Percentiles rank a stretch among this genome's conserved stretches.
phyloP scores from a whole-genome alignment of 2,888 invertebrate species.

The Luperina nickerlii region DNA sequence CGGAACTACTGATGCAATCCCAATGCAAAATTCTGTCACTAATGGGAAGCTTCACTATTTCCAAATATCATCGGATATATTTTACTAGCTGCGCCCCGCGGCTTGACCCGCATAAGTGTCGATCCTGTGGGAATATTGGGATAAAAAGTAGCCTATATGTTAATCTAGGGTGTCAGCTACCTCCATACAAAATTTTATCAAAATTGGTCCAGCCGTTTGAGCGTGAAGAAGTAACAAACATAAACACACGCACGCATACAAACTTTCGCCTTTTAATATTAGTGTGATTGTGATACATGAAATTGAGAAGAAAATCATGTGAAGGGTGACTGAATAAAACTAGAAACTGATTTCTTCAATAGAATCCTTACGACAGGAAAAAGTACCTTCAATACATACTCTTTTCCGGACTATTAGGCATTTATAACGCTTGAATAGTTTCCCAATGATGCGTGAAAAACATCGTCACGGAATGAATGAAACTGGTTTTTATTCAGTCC shows the following conservation, averaged over 20 bases:
- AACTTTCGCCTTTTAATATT: too few relatives aligned
- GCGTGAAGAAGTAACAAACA: too few relatives aligned
- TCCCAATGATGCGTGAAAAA: slow-evolving; percentile 7
- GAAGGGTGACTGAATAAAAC: background rate
- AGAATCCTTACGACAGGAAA: background rate
- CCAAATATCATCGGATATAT: background rate
- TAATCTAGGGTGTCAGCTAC: too few relatives aligned
- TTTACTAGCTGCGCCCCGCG: background rate
- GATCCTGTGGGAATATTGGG: too few relatives aligned
- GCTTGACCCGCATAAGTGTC: too few relatives aligned
- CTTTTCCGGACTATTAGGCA: slow-evolving; percentile 14
- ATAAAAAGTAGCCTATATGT: too few relatives aligned
- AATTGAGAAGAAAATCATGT: background rate
- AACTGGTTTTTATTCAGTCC: slow-evolving; percentile 27
- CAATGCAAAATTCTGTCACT: too few relatives aligned
- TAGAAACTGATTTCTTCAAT: background rate
- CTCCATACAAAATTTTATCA: too few relatives aligned
- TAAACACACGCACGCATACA: too few relatives aligned
- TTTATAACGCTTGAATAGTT: slow-evolving; percentile 37
- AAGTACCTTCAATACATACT: slow-evolving; percentile 2
- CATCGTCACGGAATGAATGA: slow-evolving; percentile 9
- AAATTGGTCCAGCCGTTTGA: too few relatives aligned
- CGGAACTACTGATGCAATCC: background rate
- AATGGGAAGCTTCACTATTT: background rate
- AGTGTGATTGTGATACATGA: too few relatives aligned